Base-by-base conservation (phyloP, 2,888 invertebrate species). In the Cylindroiulus punctatus region DNA sequence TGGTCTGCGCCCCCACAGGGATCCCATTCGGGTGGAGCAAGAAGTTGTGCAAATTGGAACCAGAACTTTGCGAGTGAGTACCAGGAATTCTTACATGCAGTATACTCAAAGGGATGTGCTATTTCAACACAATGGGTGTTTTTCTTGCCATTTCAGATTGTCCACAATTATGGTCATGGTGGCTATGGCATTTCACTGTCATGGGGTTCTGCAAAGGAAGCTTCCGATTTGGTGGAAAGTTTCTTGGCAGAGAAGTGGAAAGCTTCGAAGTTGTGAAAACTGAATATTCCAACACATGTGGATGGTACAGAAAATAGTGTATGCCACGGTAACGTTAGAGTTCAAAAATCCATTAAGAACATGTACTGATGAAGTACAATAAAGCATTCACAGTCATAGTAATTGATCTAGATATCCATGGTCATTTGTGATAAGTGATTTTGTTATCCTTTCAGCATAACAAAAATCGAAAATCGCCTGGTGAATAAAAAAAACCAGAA, bases 91-190 rank as follows among this genome's bases (percentile, higher is more conserved):
- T 32, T 82, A 82, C 36, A 2, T 86, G 26, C 30, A 84, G 52
- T 44, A 17, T 7, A n/a, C 76, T 87, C 32, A 19, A 32, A 36
- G 3, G 7, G 36, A 36, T 36, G 36, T 36, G 36, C 40, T 87
- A 30, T 84, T 22, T 10, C 8, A 65, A 65, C 7, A n/a, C 36
- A 12, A 65, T 26, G 7, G 17, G 57, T 52, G 12, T 40, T 22
- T 19, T 47, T 65, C 88, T 88, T 92, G 0, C 94, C 92, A 8
- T 26, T 26, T 65, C 14, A 82, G 82, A 92, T 98, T 47, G 94
- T 98, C 8, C 98, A 98, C 90, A 97, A 98, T 91, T 98, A 98
- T 90, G 98, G 98, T 0, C 98, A 98, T 90, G 97, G 98, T 0
- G 97, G 97, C 0, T 97, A 97, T 90, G 98, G 98, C 0, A 95